These are phyloP conservation scores for Artibeus lituratus DNA, from an alignment of 2,797 vertebrate genomes.

Conservation along the genomic window DNA sequence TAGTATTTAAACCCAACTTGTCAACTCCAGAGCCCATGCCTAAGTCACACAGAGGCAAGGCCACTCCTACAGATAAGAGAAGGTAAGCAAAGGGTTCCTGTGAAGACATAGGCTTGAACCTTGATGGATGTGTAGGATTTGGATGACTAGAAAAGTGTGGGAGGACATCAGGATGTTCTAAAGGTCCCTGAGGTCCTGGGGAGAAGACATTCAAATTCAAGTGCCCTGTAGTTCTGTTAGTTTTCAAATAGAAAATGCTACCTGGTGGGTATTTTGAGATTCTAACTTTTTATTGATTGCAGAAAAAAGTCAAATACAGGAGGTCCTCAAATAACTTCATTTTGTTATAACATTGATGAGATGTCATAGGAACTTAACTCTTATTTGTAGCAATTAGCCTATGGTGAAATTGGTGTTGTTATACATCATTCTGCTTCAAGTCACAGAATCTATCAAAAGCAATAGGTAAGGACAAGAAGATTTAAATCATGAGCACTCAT, in stretches of 20 bases:
- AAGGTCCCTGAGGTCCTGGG: neutral
- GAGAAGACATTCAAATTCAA: neutral
- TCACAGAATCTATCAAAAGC: neutral
- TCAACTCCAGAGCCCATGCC: neutral
- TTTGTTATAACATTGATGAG: neutral
- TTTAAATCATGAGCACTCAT: neutral
- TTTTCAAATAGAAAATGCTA: slow-evolving; percentile 1
- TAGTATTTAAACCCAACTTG: neutral
- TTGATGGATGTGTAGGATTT: neutral
- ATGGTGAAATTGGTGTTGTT: neutral
- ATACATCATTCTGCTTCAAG: neutral
- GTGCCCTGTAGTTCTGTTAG: neutral
- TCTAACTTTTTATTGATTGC: neutral
- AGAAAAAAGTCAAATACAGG: neutral
- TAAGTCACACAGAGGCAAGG: neutral
- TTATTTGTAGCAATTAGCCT: neutral
- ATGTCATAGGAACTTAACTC: neutral
- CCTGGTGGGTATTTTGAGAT: neutral
- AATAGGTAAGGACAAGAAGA: neutral
- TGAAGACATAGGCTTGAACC: neutral
- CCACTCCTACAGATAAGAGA: neutral
- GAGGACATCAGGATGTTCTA: neutral
- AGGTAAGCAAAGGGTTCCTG: neutral
- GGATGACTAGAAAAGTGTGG: neutral
- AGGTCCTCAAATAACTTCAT: neutral